These are phyloP conservation scores for Sternarchorhynchus goeldii DNA, from an alignment of 2,797 vertebrate species.

Conservation along the genomic window DNA sequence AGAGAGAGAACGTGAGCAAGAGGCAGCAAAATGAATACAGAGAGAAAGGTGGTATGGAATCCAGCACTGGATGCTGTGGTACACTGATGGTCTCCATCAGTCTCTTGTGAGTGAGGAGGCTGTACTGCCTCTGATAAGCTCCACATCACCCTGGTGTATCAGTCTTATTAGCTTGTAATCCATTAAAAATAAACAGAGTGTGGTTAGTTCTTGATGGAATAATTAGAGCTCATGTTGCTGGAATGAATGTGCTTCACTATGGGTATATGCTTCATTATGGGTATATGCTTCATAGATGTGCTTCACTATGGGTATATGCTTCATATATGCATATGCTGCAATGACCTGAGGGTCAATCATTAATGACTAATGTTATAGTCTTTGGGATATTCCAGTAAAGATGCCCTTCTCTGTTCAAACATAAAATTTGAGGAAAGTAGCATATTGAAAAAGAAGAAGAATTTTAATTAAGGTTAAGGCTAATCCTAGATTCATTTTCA, in stretches of 20 bases:
- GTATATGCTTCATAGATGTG: not conserved
- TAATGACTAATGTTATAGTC: not conserved
- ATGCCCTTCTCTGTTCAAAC: not conserved
- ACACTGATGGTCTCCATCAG: constrained; percentile 12
- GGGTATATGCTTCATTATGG: not conserved
- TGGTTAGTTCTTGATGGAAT: constrained; percentile 18
- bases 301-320: not conserved
- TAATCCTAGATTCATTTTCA: constrained; percentile 1
- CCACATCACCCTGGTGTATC: constrained; percentile 60
- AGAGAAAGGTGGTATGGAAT: not conserved
- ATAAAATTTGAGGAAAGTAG: not conserved
- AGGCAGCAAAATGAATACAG: not conserved
- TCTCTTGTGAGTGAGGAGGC: constrained; percentile 12
- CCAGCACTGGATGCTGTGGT: constrained; percentile 26
- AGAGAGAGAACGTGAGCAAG: not conserved
- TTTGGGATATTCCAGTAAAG: not conserved
- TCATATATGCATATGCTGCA: not conserved
- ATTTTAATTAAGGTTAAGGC: too few species aligned
- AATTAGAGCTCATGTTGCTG: constrained; percentile 31
- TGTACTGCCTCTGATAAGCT: constrained; percentile 51
- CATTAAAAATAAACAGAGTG: constrained; percentile 42
- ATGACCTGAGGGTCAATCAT: too few species aligned
- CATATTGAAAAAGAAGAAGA: not conserved
- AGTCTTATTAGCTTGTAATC: constrained; percentile 40
- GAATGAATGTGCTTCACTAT: constrained; percentile 1